phyloP scores from a whole-genome alignment of 2,888 invertebrate species.

The Platypus cylindrus region DNA sequence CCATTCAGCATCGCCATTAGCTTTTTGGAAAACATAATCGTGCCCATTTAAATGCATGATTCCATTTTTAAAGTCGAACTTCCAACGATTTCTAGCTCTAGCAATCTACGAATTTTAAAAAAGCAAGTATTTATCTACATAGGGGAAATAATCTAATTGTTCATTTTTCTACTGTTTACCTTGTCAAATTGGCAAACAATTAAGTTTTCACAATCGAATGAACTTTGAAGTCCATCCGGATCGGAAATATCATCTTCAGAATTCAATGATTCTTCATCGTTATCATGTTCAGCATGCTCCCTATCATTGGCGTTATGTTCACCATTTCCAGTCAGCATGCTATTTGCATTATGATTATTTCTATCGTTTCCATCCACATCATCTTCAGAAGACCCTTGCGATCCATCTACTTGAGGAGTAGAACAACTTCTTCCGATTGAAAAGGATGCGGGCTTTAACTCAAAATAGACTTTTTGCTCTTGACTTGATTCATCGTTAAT shows the following conservation, averaged over 20 bases:
- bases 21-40: constrained; percentile 97
- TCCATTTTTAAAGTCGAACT: constrained; percentile 97
- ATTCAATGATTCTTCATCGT: constrained; percentile 76
- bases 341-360: constrained; percentile 54
- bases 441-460: too few species aligned
- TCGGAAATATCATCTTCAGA: constrained; percentile 96
- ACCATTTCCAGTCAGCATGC: too few species aligned
- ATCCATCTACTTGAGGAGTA: constrained; percentile 41
- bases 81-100: constrained; percentile 97
- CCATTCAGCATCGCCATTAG: constrained; percentile 99
- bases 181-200: constrained; percentile 99
- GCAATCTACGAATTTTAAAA: constrained; percentile 51
- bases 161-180: too few species aligned
- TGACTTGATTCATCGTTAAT: background rate
- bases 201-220: constrained; percentile 98
- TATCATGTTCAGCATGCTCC: constrained; percentile 36
- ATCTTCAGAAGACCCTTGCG: constrained; percentile 51
- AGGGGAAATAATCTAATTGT: background rate
- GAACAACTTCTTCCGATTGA: constrained; percentile 4
- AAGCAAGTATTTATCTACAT: background rate
- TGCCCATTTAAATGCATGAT: constrained; percentile 98
- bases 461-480: too few species aligned
- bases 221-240: constrained; percentile 73
- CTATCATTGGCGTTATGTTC: constrained; percentile 54
- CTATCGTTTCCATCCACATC: constrained; percentile 44